Conservation (phyloP, 2,888 invertebrate genomes). For the Apoda limacodes region DNA sequence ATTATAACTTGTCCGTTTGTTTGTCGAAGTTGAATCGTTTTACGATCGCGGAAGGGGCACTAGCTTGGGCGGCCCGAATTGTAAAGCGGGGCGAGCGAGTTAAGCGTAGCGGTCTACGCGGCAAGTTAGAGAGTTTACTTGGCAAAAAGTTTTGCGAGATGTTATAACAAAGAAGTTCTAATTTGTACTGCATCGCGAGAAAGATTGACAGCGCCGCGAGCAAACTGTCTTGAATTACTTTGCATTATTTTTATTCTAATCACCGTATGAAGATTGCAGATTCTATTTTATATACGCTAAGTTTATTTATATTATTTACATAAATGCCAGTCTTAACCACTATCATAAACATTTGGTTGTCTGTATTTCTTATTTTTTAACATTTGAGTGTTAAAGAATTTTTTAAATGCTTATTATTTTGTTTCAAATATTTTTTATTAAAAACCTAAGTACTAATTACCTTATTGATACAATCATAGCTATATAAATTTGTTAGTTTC, state of each 20-base stretch:
- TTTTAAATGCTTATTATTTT: too few species aligned
- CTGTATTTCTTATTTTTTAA: too few species aligned
- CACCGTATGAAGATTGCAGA: too few species aligned
- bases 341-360: too few species aligned
- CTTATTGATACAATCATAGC: too few species aligned
- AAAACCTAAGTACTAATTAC: too few species aligned
- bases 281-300: too few species aligned
- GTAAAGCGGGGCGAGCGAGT: constrained; percentile 27
- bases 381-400: too few species aligned
- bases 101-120: constrained; percentile 30
- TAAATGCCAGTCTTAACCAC: too few species aligned
- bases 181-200: constrained; percentile 58
- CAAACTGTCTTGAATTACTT: constrained; percentile 38
- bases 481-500: too few species aligned
- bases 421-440: too few species aligned
- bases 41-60: constrained; percentile 25
- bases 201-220: constrained; percentile 51
- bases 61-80: constrained; percentile 22
- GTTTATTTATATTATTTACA: too few species aligned
- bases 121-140: constrained; percentile 57
- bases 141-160: constrained; percentile 62
- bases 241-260: constrained; percentile 60
- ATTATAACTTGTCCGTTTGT: constrained; percentile 71
- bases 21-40: constrained; percentile 57
- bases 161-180: constrained; percentile 64